A percentile compares a stretch with the other conserved stretches of the same genome.
phyloP scores from a whole-genome alignment of 2,113 vertebrate genomes.

The Parus major region DNA sequence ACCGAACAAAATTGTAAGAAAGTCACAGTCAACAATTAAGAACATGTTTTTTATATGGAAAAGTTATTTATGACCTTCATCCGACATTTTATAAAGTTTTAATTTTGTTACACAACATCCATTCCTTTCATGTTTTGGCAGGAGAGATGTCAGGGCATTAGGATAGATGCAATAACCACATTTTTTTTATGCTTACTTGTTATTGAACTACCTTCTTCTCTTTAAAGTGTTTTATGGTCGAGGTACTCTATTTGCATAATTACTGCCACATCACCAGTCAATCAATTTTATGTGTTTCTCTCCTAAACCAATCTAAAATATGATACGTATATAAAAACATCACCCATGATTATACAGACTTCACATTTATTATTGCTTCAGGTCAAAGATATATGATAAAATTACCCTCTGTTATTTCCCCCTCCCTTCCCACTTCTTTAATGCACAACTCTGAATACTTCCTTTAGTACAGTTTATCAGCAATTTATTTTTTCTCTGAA shows the following conservation, averaged over 20 bases:
- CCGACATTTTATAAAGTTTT: slow-evolving; percentile 16
- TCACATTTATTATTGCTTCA: slow-evolving; percentile 10
- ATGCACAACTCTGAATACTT: not conserved
- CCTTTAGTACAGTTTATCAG: slow-evolving; percentile 14
- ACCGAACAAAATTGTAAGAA: slow-evolving; percentile 49
- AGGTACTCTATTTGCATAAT: slow-evolving; percentile 49
- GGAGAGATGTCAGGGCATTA: not conserved
- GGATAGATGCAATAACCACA: not conserved
- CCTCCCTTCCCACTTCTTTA: not conserved
- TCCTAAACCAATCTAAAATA: slow-evolving; percentile 28
- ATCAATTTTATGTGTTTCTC: slow-evolving; percentile 46
- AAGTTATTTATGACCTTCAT: slow-evolving; percentile 51
- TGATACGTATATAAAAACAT: slow-evolving; percentile 4
- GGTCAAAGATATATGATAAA: not conserved
- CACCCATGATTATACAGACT: not conserved
- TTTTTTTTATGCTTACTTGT: not conserved
- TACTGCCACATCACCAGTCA: slow-evolving; percentile 48
- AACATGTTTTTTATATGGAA: not conserved
- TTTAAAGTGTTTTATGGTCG: not conserved
- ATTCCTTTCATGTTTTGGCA: slow-evolving; percentile 2
- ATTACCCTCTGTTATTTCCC: not conserved
- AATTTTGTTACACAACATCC: slow-evolving; percentile 23
- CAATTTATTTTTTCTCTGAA: slow-evolving; percentile 11
- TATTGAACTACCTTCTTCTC: not conserved
- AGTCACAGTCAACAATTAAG: not conserved